A percentile compares a stretch with the other conserved stretches of the same genome.
These are phyloP conservation scores for Tupaia tana DNA, from an alignment of 2,113 vertebrate species.

Conservation along the genomic window DNA sequence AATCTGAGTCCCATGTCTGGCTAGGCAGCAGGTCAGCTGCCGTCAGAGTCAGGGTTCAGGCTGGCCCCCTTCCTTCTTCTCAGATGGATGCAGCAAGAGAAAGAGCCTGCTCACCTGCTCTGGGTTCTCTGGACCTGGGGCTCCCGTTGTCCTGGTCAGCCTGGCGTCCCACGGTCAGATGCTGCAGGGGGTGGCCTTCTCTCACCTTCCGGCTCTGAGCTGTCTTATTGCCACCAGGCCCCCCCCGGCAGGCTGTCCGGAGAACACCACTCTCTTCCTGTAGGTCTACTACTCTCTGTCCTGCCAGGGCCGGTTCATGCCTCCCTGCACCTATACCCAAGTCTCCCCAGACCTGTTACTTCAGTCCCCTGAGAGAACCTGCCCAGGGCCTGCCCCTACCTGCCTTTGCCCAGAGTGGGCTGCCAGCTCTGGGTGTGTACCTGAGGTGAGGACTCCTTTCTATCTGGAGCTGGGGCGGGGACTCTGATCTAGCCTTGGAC, in stretches of 20 bases:
- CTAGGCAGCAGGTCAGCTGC: neutral
- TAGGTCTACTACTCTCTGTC: neutral
- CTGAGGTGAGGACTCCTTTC: neutral
- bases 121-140: neutral
- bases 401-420: neutral
- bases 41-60: accelerated
- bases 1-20: accelerated
- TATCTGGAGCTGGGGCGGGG: neutral
- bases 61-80: neutral
- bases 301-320: neutral
- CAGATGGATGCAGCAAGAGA: accelerated
- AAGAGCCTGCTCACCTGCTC: accelerated
- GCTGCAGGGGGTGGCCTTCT: accelerated
- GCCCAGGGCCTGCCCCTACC: neutral
- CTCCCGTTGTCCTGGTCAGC: neutral
- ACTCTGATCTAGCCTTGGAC: neutral
- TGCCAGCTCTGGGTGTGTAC: neutral
- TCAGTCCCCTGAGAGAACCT: neutral
- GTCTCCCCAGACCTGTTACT: neutral
- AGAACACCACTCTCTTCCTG: neutral
- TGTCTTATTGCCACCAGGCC: no score
- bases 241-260: accelerated
- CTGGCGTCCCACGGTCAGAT: accelerated
- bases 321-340: no score
- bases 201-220: neutral